Evolutionary conservation across 2,888 invertebrate species (phyloP).

Genomic region (Drosophila ustulata): DNA sequence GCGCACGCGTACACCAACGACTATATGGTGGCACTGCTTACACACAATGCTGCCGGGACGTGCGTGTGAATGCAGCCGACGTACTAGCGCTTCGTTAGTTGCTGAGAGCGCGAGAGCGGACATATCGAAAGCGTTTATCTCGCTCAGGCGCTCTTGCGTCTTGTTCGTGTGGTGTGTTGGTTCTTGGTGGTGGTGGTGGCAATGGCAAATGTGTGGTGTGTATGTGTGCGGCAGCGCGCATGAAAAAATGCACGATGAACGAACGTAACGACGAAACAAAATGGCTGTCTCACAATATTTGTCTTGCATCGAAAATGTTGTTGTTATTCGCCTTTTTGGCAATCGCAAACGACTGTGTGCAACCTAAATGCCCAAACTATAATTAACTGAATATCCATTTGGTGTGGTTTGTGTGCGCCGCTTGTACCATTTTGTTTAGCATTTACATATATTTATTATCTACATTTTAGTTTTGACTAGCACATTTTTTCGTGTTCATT

Average conservation of each 20-base stretch:
- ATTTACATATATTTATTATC: constrained; percentile 49
- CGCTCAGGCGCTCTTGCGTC: constrained; percentile 21
- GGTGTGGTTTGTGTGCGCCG: constrained; percentile 26
- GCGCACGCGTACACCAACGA: constrained; percentile 66
- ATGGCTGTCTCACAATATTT: constrained; percentile 77
- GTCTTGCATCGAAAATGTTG: constrained; percentile 35
- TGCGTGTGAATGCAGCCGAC: constrained; percentile 56
- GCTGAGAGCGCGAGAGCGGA: constrained; percentile 54
- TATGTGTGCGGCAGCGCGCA: constrained; percentile 40
- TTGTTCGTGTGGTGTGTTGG: background rate
- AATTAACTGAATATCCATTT: constrained; percentile 38
- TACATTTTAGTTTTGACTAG: constrained; percentile 64
- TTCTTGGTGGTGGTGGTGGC: constrained; percentile 31
- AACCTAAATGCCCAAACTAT: constrained; percentile 18
- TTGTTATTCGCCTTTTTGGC: constrained; percentile 20
- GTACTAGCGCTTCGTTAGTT: constrained; percentile 37
- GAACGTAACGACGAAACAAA: constrained; percentile 78
- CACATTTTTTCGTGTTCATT: constrained; percentile 63
- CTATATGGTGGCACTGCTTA: constrained; percentile 51
- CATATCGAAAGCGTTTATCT: constrained; percentile 47
- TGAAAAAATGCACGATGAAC: constrained; percentile 57
- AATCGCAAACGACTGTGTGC: constrained; percentile 9
- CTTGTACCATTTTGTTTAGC: constrained; percentile 45
- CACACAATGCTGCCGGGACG: constrained; percentile 24
- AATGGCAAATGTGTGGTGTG: constrained; percentile 37